Base-by-base conservation (phyloP, 2,888 invertebrate genomes). In the Eristalis arbustorum region DNA sequence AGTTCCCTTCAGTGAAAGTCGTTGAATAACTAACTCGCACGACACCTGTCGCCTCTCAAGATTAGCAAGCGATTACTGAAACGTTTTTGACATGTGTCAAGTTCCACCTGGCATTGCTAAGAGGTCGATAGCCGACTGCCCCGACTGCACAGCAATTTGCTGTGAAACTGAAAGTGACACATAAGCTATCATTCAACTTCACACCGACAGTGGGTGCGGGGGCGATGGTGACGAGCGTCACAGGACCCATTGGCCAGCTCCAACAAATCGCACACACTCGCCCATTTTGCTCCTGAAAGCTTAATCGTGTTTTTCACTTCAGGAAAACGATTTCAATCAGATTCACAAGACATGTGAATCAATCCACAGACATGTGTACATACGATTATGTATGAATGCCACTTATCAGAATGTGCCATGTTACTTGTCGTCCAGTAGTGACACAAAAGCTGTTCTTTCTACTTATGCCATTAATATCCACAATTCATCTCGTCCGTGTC, bases 351-450 rank as follows among this genome's bases (percentile, higher is more conserved):
- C 74, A 61, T 67, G 78, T 67, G 49, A 66, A 56, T 79, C 79
- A 82, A 79, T 88, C 67, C 80, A 68, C 77, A 72, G 59, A 77
- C 64, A 81, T 37, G 13, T 37, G 37, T 11, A 37, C 13, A 13
- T 37, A 37, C 18, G 49, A 31, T 31, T 49, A 18, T 49, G 49
- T 84, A 88, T 88, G 82, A 81, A 67, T 72, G 79, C 34, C 90
- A 91, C 91, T 91, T 91, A 91, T 92, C 92, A 91, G 91, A 91
- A 91, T 90, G 90, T 91, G 90, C 90, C 91, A 91, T 92, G 91
- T 91, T 90, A 91, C 90, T 90, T 92, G 92, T 92, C 92, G 91
- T 89, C 90, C 89, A 89, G 88, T 89, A 90, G 90, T 90, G 90
- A 90, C 91, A 90, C 89, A 89, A 88, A 88, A 89, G 89, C 88